Conservation (phyloP, 2,113 vertebrate genomes). For the Ictalurus furcatus region DNA sequence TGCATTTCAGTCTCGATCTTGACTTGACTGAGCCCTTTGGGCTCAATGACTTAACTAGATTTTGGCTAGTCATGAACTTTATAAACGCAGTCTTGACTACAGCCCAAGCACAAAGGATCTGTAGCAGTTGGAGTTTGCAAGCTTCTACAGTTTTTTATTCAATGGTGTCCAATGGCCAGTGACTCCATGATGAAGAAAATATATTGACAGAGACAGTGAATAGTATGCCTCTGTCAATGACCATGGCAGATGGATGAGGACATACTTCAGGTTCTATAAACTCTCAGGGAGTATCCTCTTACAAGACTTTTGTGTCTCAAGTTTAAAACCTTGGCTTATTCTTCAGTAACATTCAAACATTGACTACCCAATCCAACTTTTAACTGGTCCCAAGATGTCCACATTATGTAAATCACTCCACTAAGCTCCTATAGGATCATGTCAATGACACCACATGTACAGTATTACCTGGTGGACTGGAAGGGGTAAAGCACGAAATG, state of each 20-base stretch:
- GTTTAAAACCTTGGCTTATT: neutral
- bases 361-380: neutral
- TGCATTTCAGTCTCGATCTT: neutral
- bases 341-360: neutral
- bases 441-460: neutral
- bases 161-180: neutral
- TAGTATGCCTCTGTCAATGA: slow-evolving; percentile 1
- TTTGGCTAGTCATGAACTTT: neutral
- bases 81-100: neutral
- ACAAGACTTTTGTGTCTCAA: neutral
- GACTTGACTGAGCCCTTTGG: neutral
- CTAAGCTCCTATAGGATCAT: neutral
- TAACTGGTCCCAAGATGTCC: neutral
- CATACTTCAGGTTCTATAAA: neutral
- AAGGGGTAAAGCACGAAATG: neutral
- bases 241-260: neutral
- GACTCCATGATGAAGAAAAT: neutral
- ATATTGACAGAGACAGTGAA: neutral
- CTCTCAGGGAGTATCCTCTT: slow-evolving; percentile 1
- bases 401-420: neutral
- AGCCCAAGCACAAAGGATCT: neutral
- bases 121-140: neutral
- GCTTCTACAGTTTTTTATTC: neutral
- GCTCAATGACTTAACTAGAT: no score
- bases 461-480: neutral